A percentile compares a stretch with the other conserved stretches of the same genome.
These are phyloP conservation scores for Listronotus oregonensis DNA, from an alignment of 1,140 invertebrate genomes.

Conservation along the genomic window DNA sequence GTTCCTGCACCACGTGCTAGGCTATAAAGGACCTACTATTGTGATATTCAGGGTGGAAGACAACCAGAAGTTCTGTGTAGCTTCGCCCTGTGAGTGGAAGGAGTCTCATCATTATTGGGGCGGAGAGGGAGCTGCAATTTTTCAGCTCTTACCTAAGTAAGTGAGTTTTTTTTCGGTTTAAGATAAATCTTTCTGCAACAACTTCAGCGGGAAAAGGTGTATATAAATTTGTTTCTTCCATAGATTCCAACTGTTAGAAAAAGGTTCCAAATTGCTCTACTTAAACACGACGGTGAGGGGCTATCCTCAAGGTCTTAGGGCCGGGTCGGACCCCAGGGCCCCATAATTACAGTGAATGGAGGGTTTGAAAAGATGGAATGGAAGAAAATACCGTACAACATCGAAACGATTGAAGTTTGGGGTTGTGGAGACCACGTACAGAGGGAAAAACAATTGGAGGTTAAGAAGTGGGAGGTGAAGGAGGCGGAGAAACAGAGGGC, in stretches of 20 bases:
- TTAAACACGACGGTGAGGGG: conserved; percentile 83
- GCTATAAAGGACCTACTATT: conserved; percentile 83
- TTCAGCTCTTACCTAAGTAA: conserved; percentile 81
- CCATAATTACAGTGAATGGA: conserved; percentile 75
- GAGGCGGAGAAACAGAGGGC: conserved; percentile 80
- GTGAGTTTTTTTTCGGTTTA: conserved; percentile 43
- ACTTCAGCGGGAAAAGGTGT: no score
- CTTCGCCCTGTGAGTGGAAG: conserved; percentile 80
- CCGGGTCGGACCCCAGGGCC: conserved; percentile 77
- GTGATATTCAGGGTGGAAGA: conserved; percentile 72
- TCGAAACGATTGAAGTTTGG: conserved; percentile 77
- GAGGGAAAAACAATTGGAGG: conserved; percentile 80
- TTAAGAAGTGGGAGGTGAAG: conserved; percentile 89
- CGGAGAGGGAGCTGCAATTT: conserved; percentile 72
- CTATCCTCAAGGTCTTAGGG: conserved; percentile 81
- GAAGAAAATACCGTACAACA: conserved; percentile 66
- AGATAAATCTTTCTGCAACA: no score
- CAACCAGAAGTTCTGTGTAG: conserved; percentile 76
- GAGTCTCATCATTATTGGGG: conserved; percentile 87
- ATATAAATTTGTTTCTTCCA: conserved; percentile 18
- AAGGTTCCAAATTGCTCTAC: conserved; percentile 78
- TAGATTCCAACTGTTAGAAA: conserved; percentile 71
- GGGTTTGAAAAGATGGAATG: conserved; percentile 71
- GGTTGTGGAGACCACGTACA: conserved; percentile 76
- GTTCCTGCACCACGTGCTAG: conserved; percentile 84